Conservation (phyloP, 1,140 invertebrate species). For the Gonatopus flavifemur region DNA sequence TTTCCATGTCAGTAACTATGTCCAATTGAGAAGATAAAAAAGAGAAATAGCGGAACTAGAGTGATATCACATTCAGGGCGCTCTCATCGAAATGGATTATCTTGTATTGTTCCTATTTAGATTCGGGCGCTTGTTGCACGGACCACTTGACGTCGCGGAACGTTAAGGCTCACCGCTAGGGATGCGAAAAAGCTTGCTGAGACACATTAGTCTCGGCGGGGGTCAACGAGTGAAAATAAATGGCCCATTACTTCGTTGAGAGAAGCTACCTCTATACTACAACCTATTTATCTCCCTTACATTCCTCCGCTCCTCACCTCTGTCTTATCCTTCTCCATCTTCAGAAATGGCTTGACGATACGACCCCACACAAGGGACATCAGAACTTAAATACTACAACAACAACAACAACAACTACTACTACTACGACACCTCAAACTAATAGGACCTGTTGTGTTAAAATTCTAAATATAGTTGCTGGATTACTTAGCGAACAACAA, state of each 20-base stretch:
- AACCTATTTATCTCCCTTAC: neutral
- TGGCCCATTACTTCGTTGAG: constrained; percentile 38
- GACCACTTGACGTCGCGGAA: constrained; percentile 17
- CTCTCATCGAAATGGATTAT: no score
- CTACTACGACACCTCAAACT: no score
- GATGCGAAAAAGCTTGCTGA: constrained; percentile 36
- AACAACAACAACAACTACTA: no score
- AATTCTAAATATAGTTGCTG: no score
- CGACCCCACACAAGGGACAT: constrained; percentile 19
- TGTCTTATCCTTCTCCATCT: neutral
- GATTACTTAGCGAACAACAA: no score
- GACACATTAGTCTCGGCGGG: constrained; percentile 42
- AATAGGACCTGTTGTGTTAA: no score
- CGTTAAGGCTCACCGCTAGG: constrained; percentile 20
- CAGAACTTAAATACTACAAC: constrained; percentile 31
- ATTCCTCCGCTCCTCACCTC: constrained; percentile 3
- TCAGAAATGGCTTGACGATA: constrained; percentile 25
- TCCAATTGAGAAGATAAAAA: no score
- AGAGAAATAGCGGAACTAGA: no score
- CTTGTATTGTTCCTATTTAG: no score
- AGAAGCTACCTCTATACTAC: constrained; percentile 18
- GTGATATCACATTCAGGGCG: no score
- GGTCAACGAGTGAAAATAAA: constrained; percentile 46
- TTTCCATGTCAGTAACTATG: no score
- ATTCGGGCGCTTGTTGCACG: constrained; percentile 20